phyloP scores from a whole-genome alignment of 1,140 invertebrate genomes.

The Anoplophora glabripennis region DNA sequence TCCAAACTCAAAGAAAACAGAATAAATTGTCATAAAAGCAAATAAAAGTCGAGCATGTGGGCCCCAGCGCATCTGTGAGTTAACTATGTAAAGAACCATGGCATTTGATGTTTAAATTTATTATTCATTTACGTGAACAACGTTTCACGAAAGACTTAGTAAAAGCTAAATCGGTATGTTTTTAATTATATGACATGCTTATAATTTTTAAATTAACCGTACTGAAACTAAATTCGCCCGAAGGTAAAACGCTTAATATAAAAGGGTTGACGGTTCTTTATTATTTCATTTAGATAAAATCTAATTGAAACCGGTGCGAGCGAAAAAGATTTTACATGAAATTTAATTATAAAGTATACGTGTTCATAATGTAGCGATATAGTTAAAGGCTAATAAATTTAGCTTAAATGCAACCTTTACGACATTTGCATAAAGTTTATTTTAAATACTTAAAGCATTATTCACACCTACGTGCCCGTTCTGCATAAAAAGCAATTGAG shows the following conservation, averaged over 20 bases:
- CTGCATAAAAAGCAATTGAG: conserved; percentile 1
- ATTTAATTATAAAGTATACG: conserved; percentile 27
- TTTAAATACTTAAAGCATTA: conserved; percentile 5
- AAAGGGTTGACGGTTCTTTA: conserved; percentile 32
- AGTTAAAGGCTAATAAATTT: conserved; percentile 24
- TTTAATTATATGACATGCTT: conserved; percentile 39
- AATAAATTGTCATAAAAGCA: conserved; percentile 32
- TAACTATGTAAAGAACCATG: conserved; percentile 22
- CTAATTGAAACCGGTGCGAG: conserved; percentile 33
- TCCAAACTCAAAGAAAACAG: conserved; percentile 28
- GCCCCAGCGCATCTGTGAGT: conserved; percentile 13
- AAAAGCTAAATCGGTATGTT: conserved; percentile 29
- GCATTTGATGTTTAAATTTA: conserved; percentile 29
- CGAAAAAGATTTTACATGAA: conserved; percentile 29
- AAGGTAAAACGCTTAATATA: conserved; percentile 32
- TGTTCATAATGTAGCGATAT: conserved; percentile 17
- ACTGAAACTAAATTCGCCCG: conserved; percentile 25
- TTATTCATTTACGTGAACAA: conserved; percentile 26
- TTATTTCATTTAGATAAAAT: conserved; percentile 41
- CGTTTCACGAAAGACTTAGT: conserved; percentile 21
- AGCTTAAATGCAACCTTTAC: conserved; percentile 21
- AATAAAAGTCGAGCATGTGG: conserved; percentile 20
- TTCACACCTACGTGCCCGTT: conserved; percentile 1
- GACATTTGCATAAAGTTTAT: conserved; percentile 18
- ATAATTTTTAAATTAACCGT: conserved; percentile 40